Conservation (phyloP, 1,140 invertebrate genomes). For the Atta texana region DNA sequence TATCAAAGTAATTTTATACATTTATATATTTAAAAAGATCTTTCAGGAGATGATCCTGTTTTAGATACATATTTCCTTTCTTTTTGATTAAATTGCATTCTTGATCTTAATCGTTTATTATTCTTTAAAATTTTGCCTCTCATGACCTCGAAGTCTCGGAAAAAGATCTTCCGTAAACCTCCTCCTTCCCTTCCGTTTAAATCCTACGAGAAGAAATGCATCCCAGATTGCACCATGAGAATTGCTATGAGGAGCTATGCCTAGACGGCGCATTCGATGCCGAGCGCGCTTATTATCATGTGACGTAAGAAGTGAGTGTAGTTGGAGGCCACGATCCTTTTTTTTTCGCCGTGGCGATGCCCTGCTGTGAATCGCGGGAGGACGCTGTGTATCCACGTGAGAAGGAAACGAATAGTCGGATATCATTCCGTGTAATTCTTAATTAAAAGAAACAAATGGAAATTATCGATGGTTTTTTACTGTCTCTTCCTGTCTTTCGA, state of each 20-base stretch:
- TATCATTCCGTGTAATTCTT: background rate
- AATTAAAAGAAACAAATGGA: background rate
- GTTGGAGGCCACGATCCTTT: constrained; percentile 53
- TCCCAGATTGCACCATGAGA: constrained; percentile 30
- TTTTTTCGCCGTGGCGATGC: constrained; percentile 44
- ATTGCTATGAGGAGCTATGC: constrained; percentile 26
- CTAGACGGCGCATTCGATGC: constrained; percentile 51
- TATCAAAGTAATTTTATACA: background rate
- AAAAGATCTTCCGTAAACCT: constrained; percentile 9
- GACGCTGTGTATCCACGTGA: constrained; percentile 18
- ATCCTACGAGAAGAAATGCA: constrained; percentile 18
- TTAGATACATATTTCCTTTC: background rate
- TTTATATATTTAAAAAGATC: background rate
- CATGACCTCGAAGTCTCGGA: constrained; percentile 18
- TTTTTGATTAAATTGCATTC: background rate
- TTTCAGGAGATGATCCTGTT: background rate
- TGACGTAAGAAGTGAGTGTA: constrained; percentile 70
- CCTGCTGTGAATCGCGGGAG: constrained; percentile 28
- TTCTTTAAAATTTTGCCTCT: constrained; percentile 22
- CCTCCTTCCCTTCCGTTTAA: background rate
- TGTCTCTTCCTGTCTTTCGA: background rate
- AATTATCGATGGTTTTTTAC: background rate
- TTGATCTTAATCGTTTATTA: background rate
- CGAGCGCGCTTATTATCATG: constrained; percentile 59
- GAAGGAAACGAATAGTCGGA: background rate